Evolutionary conservation across 2,797 vertebrate genomes (phyloP).

Genomic region (Bovichtus diacanthus): DNA sequence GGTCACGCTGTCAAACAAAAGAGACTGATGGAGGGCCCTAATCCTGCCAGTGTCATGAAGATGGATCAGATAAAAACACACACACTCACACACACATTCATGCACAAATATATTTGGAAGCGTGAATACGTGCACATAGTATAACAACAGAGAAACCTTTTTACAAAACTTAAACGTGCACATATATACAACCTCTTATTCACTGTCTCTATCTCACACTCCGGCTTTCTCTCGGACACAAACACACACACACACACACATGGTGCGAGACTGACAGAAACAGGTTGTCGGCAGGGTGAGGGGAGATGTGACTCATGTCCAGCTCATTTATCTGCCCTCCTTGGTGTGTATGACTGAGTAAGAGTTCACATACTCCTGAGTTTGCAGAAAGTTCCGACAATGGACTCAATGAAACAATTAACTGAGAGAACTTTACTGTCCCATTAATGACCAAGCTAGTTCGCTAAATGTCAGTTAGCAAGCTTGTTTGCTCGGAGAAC

Average conservation of each 20-base stretch:
- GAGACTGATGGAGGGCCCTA: conserved; percentile 78
- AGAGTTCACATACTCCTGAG: conserved; percentile 33
- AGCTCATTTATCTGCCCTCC: conserved; percentile 71
- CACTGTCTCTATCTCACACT: not conserved
- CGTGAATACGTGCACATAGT: not conserved
- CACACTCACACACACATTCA: conserved; percentile 21
- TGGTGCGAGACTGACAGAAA: conserved; percentile 74
- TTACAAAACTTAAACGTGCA: not conserved
- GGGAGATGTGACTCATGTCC: conserved; percentile 77
- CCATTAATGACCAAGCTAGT: not conserved
- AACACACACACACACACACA: conserved; percentile 64
- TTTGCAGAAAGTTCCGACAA: no score
- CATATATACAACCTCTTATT: not conserved
- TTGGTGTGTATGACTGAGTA: conserved; percentile 55
- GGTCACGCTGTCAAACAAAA: conserved; percentile 71
- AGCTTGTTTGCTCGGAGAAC: no score
- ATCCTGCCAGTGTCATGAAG: conserved; percentile 82
- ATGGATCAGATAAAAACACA: conserved; percentile 84
- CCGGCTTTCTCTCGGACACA: conserved; percentile 62
- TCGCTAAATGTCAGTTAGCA: not conserved
- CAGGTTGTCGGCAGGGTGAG: conserved; percentile 78
- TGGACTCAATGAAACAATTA: no score
- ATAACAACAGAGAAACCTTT: not conserved
- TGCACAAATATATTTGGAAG: not conserved
- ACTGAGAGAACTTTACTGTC: not conserved